These are phyloP conservation scores for Syndactyla subalaris DNA, from an alignment of 2,797 vertebrate genomes.

Conservation along the genomic window DNA sequence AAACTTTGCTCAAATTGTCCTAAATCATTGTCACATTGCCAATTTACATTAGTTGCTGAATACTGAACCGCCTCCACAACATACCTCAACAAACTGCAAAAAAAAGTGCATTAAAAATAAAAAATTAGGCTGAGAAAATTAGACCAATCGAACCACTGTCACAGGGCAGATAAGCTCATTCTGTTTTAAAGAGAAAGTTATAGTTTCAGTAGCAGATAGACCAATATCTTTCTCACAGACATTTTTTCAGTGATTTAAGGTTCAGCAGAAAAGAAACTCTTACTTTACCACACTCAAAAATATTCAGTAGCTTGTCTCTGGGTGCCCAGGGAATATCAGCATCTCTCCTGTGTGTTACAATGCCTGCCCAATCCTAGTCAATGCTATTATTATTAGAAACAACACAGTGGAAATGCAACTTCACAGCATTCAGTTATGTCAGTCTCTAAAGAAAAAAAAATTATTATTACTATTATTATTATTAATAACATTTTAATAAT, in stretches of 20 bases:
- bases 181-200: not conserved
- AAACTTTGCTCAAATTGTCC: not conserved
- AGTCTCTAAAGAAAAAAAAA: not conserved
- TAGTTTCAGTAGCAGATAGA: not conserved
- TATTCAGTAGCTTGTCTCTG: not conserved
- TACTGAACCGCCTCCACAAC: not conserved
- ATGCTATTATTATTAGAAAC: not conserved
- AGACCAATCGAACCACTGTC: not conserved
- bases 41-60: not conserved
- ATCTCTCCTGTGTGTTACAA: too few species aligned
- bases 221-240: not conserved
- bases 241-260: not conserved
- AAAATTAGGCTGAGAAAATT: not conserved
- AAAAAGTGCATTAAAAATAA: not conserved
- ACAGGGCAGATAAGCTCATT: not conserved
- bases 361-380: not conserved
- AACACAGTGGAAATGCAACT: not conserved
- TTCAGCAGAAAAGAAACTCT: not conserved
- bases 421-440: not conserved
- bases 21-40: not conserved
- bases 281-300: not conserved
- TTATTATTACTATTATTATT: too few species aligned
- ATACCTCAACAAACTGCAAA: not conserved
- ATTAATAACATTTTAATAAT: too few species aligned
- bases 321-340: not conserved